Evolutionary conservation across 2,888 invertebrate species (phyloP), one percentile per base, ranked within the genome.

Genomic region (Coleophora deauratella): DNA sequence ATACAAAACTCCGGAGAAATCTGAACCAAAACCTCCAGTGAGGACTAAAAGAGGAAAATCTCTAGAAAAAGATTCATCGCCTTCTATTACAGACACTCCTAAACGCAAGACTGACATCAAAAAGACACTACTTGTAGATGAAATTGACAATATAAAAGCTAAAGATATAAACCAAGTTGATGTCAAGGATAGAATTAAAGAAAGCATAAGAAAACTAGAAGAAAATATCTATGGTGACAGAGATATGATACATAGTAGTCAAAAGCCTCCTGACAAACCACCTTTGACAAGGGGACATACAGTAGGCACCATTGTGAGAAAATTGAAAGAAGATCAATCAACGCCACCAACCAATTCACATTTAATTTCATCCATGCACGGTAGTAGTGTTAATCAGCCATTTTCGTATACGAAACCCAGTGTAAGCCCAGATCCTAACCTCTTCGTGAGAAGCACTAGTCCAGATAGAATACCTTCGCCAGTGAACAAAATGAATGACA

Each of bases 371-470:
- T 88, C 90, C 21, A 77, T 88, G 38, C 88, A 88, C 50, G 88
- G 90, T 34, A 88, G 88, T 51, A 92, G 93, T 62, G 88, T 89
- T 52, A 93, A 92, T 62, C 90, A 93, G 62, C 94, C 93, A 27
- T 95, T 95, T 72, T 95, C 94, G 0, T 95, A 95, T 57, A 92
- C 91, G 3, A 86, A 88, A 54, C 89, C 89, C 7, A 88, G 88
- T 58, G 84, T 86, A 2, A 85, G 79, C 57, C 86, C 86, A 12
- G 85, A 86, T 51, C 80, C 79, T 21, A 85, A 86, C 53, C 47
- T 82, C 15, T 82, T 85, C 51, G 59, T 61, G 9, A 73, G 80
- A 48, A 76, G 66, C 43, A 66, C 79, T 28, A 89, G 88, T 65
- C 85, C 84, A 28, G 84, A 85, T 27, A 72, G 78, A 64, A 62